These are phyloP conservation scores for Apus apus DNA, from an alignment of 2,113 vertebrate genomes.

Conservation along the genomic window DNA sequence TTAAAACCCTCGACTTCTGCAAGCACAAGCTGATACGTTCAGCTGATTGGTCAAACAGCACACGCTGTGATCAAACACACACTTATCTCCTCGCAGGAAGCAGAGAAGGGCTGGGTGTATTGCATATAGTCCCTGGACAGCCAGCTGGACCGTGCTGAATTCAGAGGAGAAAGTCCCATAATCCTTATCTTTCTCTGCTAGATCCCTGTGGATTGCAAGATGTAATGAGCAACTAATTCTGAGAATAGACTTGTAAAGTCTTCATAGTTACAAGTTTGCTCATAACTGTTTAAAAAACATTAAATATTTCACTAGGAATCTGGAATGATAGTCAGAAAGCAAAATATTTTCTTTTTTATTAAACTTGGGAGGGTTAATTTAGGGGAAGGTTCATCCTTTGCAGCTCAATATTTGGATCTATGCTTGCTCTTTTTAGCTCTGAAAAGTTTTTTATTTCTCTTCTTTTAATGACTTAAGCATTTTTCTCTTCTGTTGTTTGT, in stretches of 20 bases:
- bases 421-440: neutral
- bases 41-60: neutral
- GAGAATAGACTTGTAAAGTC: neutral
- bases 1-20: neutral
- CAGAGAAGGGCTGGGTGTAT: neutral
- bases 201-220: neutral
- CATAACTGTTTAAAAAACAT: neutral
- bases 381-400: neutral
- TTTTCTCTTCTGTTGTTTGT: neutral
- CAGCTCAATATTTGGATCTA: neutral
- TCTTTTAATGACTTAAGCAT: neutral
- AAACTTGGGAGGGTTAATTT: neutral
- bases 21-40: neutral
- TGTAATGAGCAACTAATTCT: neutral
- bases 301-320: neutral
- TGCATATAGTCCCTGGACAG: too few species aligned
- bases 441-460: neutral
- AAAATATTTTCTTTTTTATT: neutral
- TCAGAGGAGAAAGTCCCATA: neutral
- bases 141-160: neutral
- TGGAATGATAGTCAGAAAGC: neutral
- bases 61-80: neutral
- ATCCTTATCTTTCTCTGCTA: neutral
- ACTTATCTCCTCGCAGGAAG: neutral
- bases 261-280: neutral